Percentiles rank a stretch among this genome's conserved stretches.
Evolutionary conservation across 2,888 invertebrate species (phyloP).

Genomic region (Bhutanitis thaidina): DNA sequence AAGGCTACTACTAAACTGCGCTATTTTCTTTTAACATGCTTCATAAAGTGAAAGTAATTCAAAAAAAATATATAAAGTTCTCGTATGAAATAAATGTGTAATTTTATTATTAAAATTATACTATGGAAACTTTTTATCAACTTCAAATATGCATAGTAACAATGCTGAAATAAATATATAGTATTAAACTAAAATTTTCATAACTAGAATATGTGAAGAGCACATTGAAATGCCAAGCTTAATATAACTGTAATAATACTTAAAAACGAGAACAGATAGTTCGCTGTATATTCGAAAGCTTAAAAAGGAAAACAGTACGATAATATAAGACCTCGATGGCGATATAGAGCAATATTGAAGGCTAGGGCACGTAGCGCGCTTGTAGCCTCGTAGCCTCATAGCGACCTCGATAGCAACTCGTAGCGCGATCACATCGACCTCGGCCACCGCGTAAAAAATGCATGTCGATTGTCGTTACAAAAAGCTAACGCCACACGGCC

Average conservation of each 20-base stretch:
- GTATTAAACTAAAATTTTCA: too few species aligned
- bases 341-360: conserved; percentile 10
- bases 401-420: conserved; percentile 28
- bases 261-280: neutral
- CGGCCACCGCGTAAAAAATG: conserved; percentile 32
- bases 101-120: too few species aligned
- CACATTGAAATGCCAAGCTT: neutral
- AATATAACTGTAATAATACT: neutral
- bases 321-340: conserved; percentile 9
- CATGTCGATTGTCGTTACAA: conserved; percentile 28
- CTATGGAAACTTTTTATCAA: too few species aligned
- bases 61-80: too few species aligned
- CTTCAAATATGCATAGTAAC: too few species aligned
- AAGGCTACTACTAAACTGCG: too few species aligned
- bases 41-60: too few species aligned
- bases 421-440: conserved; percentile 31
- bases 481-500: conserved; percentile 23
- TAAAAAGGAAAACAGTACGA: conserved; percentile 7
- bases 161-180: too few species aligned
- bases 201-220: neutral
- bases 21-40: too few species aligned
- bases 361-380: conserved; percentile 14
- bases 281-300: neutral
- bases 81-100: too few species aligned
- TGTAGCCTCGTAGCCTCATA: conserved; percentile 28